phyloP scores from a whole-genome alignment of 2,888 invertebrate genomes.

The Ennomos quercinarius region DNA sequence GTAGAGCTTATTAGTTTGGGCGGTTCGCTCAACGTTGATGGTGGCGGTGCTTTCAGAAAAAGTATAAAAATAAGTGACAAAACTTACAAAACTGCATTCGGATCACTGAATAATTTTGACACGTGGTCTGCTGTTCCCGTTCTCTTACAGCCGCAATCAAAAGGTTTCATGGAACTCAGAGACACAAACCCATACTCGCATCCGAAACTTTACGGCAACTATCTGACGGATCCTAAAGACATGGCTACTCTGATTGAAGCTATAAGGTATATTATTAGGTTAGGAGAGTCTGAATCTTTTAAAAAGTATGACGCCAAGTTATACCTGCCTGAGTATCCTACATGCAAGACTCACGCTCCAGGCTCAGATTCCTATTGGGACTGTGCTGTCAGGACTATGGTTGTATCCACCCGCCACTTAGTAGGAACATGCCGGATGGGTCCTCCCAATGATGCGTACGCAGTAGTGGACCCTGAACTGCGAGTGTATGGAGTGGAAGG shows the following conservation, averaged over 20 bases:
- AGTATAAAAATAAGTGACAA: slow-evolving; percentile 85
- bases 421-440: slow-evolving; percentile 91
- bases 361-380: slow-evolving; percentile 89
- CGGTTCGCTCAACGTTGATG: slow-evolving; percentile 87
- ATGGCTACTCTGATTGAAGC: slow-evolving; percentile 85
- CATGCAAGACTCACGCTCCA: slow-evolving; percentile 77
- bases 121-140: slow-evolving; percentile 89
- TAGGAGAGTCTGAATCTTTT: slow-evolving; percentile 86
- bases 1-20: slow-evolving; percentile 88
- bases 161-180: slow-evolving; percentile 88
- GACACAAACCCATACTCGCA: slow-evolving; percentile 90
- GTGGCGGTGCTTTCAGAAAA: slow-evolving; percentile 79
- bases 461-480: slow-evolving; percentile 88
- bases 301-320: slow-evolving; percentile 82
- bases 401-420: slow-evolving; percentile 86
- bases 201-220: slow-evolving; percentile 92
- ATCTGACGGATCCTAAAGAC: slow-evolving; percentile 89
- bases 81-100: slow-evolving; percentile 84
- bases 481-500: slow-evolving; percentile 87
- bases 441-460: slow-evolving; percentile 84
- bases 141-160: slow-evolving; percentile 90
- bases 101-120: slow-evolving; percentile 82
- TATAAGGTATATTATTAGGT: slow-evolving; percentile 85
- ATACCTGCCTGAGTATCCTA: slow-evolving; percentile 80
- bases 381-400: slow-evolving; percentile 86